Evolutionary conservation across 2,113 vertebrate species (phyloP), one percentile per base, ranked within the genome.

Genomic region (Apeltes quadracus): DNA sequence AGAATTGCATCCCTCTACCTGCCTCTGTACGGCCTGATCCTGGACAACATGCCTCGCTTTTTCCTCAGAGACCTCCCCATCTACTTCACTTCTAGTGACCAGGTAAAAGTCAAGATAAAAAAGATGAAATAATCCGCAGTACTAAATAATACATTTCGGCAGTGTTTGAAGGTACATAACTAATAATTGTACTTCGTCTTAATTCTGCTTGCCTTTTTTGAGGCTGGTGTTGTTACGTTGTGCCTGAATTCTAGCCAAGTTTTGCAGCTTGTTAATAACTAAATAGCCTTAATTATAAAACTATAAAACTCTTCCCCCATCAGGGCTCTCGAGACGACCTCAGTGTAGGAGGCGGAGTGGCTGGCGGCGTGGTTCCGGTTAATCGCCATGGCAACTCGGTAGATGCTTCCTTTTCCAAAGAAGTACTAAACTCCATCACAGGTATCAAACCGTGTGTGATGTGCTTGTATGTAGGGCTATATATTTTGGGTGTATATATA

Each of bases 361-460:
- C 93, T 23, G 93, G 86, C 75, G 94, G 85, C 23, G 94, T 94
- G 74, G 68, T 87, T 22, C 84, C 95, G 41, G 93, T 94, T 59
- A 92, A 94, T 90, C 96, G 96, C 57, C 95, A 96, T 59, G 96
- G 94, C 18, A 96, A 95, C 90, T 98, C 97, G 6, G 94, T 97
- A 78, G 98, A 99, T 76, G 96, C 96, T 0, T 97, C 98, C 23
- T 98, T 99, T 84, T 98, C 96, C 84, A 99, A 98, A 93, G 98
- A 99, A 89, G 96, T 99, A 32, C 94, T 99, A 72, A 99, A 99
- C 92, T 99, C 98, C 34, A 99, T 99, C 90, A 96, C 97, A 95
- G 98, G 98, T 98, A 95, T 32, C 29, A 32, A 32, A 39, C n/a
- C 6, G 11, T 5, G 5, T 13, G 20, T 64, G 64, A 22, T 61